Conservation (phyloP, 2,888 invertebrate genomes). For the Yponomeuta sedellus region DNA sequence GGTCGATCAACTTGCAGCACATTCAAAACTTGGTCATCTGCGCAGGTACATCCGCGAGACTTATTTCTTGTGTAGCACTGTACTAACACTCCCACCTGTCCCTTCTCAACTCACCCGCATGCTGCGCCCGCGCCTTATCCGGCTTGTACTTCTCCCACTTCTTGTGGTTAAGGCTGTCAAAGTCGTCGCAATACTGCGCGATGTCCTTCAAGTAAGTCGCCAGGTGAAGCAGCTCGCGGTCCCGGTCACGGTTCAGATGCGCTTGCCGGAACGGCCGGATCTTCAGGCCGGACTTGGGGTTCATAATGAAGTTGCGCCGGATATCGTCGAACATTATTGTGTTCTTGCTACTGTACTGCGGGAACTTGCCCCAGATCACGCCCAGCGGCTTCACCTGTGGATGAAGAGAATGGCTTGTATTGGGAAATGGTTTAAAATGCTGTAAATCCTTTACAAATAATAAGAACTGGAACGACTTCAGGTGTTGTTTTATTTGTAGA, state of each 20-base stretch:
- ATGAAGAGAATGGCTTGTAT: not conserved
- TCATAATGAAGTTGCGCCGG: slow-evolving; percentile 97
- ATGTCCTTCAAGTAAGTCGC: slow-evolving; percentile 90
- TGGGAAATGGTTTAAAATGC: not conserved
- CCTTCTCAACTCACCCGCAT: slow-evolving; percentile 55
- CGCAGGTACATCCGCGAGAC: too few species aligned
- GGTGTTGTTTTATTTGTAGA: too few species aligned
- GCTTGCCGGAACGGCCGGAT: slow-evolving; percentile 95
- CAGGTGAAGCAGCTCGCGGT: slow-evolving; percentile 87
- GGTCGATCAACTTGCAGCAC: too few species aligned
- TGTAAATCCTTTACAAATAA: too few species aligned
- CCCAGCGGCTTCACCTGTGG: slow-evolving; percentile 92
- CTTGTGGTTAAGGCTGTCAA: slow-evolving; percentile 89
- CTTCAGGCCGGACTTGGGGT: slow-evolving; percentile 93
- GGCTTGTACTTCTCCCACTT: slow-evolving; percentile 92
- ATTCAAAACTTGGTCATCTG: too few species aligned
- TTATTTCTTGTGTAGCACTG: too few species aligned
- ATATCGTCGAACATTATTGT: slow-evolving; percentile 99
- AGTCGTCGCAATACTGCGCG: slow-evolving; percentile 86
- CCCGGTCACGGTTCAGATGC: slow-evolving; percentile 89
- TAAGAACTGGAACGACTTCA: too few species aligned
- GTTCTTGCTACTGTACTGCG: slow-evolving; percentile 91
- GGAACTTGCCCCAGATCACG: slow-evolving; percentile 97
- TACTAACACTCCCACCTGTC: not conserved
- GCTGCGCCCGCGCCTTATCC: slow-evolving; percentile 45